A percentile compares a stretch with the other conserved stretches of the same genome.
phyloP scores from a whole-genome alignment of 2,888 invertebrate species.

The Agrotis clavis region DNA sequence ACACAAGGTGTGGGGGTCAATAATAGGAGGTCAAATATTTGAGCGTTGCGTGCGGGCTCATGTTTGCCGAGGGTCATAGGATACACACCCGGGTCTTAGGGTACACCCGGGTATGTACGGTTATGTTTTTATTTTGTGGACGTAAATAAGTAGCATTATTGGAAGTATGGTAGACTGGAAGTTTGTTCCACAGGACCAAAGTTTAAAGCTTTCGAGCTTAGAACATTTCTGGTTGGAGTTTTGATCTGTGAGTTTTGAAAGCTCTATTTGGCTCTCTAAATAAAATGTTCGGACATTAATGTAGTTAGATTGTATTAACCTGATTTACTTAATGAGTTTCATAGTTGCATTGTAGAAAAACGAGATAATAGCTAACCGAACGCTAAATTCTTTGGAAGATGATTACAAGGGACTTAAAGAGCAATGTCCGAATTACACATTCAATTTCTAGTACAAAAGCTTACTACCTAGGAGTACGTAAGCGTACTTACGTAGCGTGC shows the following conservation, averaged over 20 bases:
- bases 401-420: too few relatives aligned
- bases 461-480: too few relatives aligned
- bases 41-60: constrained; percentile 77
- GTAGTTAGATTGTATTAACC: too few relatives aligned
- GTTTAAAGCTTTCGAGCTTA: neutral
- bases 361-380: too few relatives aligned
- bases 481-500: too few relatives aligned
- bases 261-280: neutral
- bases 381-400: too few relatives aligned
- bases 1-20: constrained; percentile 85
- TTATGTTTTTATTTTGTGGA: constrained; percentile 68
- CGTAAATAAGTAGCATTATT: constrained; percentile 43
- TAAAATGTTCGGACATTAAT: neutral
- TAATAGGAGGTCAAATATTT: constrained; percentile 87
- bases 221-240: neutral
- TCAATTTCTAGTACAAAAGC: too few relatives aligned
- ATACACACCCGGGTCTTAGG: constrained; percentile 60
- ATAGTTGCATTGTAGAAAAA: too few relatives aligned
- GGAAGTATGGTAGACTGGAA: neutral
- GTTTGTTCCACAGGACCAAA: neutral
- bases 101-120: constrained; percentile 48
- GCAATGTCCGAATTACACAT: too few relatives aligned
- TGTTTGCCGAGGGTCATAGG: constrained; percentile 73
- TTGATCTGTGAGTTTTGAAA: neutral
- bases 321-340: too few relatives aligned